Conservation (phyloP, 2,797 vertebrate species). For the Dermochelys coriacea region DNA sequence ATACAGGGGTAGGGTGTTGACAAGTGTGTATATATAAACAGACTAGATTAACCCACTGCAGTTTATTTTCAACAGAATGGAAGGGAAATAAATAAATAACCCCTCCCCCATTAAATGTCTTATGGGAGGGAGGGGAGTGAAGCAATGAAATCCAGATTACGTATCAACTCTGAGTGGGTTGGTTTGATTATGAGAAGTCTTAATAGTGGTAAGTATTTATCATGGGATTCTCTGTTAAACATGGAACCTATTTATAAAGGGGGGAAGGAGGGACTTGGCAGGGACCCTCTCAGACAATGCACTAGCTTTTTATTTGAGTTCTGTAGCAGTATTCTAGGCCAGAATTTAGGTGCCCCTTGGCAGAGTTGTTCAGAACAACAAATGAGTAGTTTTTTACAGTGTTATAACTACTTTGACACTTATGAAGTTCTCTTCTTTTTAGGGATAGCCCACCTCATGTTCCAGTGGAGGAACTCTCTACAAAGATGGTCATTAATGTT, state of each 20-base stretch:
- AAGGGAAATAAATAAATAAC: neutral
- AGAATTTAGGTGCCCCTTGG: neutral
- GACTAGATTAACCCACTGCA: neutral
- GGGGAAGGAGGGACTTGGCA: neutral
- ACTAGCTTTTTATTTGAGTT: neutral
- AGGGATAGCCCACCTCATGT: constrained; percentile 97
- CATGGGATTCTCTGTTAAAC: neutral
- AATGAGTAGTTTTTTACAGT: neutral
- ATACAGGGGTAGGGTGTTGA: neutral
- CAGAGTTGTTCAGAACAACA: neutral
- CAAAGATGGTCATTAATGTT: constrained; percentile 89
- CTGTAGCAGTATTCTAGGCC: neutral
- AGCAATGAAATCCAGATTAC: neutral
- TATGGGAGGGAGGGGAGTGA: rapidly evolving
- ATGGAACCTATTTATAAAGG: neutral
- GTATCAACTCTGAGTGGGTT: neutral
- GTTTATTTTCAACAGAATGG: neutral
- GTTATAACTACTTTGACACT: neutral
- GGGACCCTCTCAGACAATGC: neutral
- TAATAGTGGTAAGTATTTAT: neutral
- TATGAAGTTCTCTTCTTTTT: constrained; percentile 34
- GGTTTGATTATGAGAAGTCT: neutral
- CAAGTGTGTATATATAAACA: neutral
- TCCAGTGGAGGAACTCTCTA: constrained; percentile 88
- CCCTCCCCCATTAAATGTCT: neutral